A percentile compares a stretch with the other conserved stretches of the same genome.
Evolutionary conservation across 2,113 vertebrate genomes (phyloP).

Genomic region (Upupa epops): DNA sequence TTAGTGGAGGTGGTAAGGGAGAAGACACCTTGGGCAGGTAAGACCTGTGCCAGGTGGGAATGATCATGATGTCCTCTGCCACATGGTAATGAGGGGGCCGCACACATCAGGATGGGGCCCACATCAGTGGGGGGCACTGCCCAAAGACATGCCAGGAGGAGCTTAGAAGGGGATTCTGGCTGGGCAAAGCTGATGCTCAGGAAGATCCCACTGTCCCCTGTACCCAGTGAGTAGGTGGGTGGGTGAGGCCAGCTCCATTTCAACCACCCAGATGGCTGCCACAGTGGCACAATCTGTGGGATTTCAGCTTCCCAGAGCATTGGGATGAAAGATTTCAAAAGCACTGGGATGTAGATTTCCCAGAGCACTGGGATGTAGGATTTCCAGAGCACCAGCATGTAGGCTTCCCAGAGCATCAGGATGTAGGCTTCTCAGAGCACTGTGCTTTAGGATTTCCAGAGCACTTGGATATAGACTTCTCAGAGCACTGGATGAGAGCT

Average conservation of each 20-base stretch:
- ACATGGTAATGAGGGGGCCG: fast-evolving
- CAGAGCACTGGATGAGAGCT: background rate
- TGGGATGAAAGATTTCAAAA: too few relatives aligned
- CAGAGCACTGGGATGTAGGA: too few relatives aligned
- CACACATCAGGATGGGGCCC: fast-evolving
- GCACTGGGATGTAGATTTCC: too few relatives aligned
- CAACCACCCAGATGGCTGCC: background rate
- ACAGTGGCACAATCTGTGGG: background rate
- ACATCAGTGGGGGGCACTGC: background rate
- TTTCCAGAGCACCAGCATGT: too few relatives aligned
- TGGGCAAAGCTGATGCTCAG: background rate
- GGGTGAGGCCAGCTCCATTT: fast-evolving
- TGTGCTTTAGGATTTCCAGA: too few relatives aligned
- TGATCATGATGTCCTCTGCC: background rate
- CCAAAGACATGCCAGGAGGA: background rate
- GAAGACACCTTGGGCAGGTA: background rate
- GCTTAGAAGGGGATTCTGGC: background rate
- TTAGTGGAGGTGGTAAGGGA: background rate
- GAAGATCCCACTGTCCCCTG: background rate
- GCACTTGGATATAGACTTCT: too few relatives aligned
- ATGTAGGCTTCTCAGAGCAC: too few relatives aligned
- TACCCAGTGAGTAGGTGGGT: background rate
- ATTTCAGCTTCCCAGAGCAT: background rate
- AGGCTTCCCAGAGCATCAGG: too few relatives aligned
- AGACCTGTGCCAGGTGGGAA: background rate